phyloP scores from a whole-genome alignment of 2,113 vertebrate species.

The Glareola pratincola region DNA sequence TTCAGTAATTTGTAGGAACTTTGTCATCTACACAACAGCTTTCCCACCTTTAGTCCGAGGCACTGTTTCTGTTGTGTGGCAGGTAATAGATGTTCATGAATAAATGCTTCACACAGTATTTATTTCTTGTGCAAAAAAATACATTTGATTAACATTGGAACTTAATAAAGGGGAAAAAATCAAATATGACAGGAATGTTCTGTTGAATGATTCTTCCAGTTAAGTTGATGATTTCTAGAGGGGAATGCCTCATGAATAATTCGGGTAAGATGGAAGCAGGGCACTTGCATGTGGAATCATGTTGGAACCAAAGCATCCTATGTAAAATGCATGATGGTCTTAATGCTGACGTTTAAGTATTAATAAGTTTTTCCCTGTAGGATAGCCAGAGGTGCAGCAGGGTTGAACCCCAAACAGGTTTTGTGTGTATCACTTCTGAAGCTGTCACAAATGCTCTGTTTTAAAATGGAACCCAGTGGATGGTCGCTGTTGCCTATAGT shows the following conservation, averaged over 20 bases:
- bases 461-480: constrained; percentile 3
- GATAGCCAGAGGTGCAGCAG: constrained; percentile 24
- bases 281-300: too few relatives aligned
- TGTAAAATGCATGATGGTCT: constrained; percentile 76
- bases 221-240: constrained; percentile 58
- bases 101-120: constrained; percentile 19
- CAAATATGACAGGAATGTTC: constrained; percentile 46
- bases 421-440: constrained; percentile 39
- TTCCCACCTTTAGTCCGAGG: neutral
- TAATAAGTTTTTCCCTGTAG: constrained; percentile 56
- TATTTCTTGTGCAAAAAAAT: constrained; percentile 3
- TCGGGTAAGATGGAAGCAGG: constrained; percentile 42
- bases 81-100: neutral
- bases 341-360: constrained; percentile 75
- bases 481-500: neutral
- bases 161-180: constrained; percentile 47
- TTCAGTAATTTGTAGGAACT: neutral
- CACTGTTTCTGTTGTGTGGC: neutral
- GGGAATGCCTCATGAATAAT: constrained; percentile 65
- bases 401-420: constrained; percentile 7
- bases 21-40: neutral
- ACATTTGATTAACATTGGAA: constrained; percentile 30
- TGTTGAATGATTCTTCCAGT: constrained; percentile 57
- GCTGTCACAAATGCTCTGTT: constrained; percentile 40
- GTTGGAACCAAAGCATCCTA: constrained; percentile 56